Evolutionary conservation across 2,113 vertebrate genomes (phyloP).

Genomic region (Ondatra zibethicus): DNA sequence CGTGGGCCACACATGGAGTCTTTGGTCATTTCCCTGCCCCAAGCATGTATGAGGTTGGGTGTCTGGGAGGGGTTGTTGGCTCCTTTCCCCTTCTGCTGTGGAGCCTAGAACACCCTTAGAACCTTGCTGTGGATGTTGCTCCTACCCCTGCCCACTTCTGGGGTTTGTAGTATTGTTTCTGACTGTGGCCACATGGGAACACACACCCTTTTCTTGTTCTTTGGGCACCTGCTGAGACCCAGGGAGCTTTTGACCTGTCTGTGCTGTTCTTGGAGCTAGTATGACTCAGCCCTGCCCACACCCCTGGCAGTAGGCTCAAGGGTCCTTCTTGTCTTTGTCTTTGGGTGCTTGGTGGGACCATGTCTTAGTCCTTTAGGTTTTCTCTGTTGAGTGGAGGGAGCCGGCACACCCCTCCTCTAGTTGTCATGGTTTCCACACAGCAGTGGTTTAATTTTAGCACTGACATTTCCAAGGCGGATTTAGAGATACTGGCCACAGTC

Average conservation of each 20-base stretch:
- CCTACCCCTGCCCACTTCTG: neutral
- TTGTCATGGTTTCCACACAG: neutral
- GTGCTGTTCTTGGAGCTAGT: neutral
- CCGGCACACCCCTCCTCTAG: neutral
- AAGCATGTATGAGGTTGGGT: neutral
- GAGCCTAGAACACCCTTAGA: neutral
- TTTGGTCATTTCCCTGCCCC: neutral
- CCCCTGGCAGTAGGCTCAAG: neutral
- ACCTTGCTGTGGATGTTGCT: neutral
- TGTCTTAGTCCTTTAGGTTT: neutral
- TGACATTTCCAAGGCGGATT: slow-evolving; percentile 8
- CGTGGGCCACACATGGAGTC: rapidly evolving
- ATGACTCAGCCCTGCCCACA: neutral
- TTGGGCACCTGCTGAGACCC: neutral
- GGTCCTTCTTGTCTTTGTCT: neutral
- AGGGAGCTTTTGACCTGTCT: neutral
- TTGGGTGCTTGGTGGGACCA: neutral
- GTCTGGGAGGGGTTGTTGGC: neutral
- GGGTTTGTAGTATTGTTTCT: neutral
- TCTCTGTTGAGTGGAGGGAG: neutral
- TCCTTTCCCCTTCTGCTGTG: neutral
- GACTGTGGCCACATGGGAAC: neutral
- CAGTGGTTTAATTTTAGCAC: slow-evolving; percentile 1
- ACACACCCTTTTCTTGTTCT: neutral
- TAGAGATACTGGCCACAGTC: neutral